These are phyloP conservation scores for Cosmopolites sordidus DNA, from an alignment of 2,888 invertebrate species.

Conservation along the genomic window DNA sequence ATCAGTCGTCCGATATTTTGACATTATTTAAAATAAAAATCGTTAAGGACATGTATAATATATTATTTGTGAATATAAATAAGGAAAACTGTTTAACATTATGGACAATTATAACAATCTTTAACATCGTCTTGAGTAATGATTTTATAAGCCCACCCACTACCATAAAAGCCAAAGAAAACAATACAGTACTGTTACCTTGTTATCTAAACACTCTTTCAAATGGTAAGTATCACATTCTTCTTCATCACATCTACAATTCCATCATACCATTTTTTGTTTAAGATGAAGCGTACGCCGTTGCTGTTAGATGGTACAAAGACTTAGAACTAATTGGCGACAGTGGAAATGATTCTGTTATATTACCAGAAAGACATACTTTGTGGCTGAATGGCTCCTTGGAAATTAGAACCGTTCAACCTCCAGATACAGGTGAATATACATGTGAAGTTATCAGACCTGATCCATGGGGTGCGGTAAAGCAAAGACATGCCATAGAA, in stretches of 20 bases:
- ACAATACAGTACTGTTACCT: conserved; percentile 72
- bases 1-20: no score
- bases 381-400: conserved; percentile 70
- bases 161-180: conserved; percentile 70
- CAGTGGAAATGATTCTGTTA: conserved; percentile 38
- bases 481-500: conserved; percentile 72
- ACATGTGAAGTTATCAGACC: conserved; percentile 64
- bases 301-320: conserved; percentile 66
- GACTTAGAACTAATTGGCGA: conserved; percentile 59
- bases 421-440: conserved; percentile 62
- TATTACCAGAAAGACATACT: conserved; percentile 55
- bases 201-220: conserved; percentile 68
- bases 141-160: conserved; percentile 67
- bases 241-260: background rate
- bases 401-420: conserved; percentile 56
- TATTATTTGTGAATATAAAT: no score
- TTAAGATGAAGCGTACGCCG: conserved; percentile 52
- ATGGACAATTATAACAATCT: background rate
- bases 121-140: background rate
- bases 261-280: background rate
- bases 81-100: background rate
- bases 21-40: no score
- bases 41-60: no score
- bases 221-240: conserved; percentile 47
- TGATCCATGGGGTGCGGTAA: conserved; percentile 64